Percentiles rank a stretch among this genome's conserved stretches.
phyloP scores from a whole-genome alignment of 2,888 invertebrate species.

The Hypomecis punctinalis region DNA sequence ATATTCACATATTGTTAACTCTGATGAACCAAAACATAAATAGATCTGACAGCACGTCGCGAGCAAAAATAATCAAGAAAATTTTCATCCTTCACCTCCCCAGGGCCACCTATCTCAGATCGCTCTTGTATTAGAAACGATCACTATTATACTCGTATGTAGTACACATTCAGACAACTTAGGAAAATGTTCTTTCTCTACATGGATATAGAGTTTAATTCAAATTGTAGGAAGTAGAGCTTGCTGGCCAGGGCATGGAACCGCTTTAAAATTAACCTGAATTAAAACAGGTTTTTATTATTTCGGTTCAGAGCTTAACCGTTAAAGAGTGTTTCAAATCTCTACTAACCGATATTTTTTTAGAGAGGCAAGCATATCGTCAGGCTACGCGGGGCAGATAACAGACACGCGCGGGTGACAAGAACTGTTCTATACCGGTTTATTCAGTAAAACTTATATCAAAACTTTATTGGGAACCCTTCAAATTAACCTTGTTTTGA shows the following conservation, averaged over 20 bases:
- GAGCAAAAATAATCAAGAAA: slow-evolving; percentile 22
- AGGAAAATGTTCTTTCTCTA: slow-evolving; percentile 19
- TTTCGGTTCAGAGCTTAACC: too few relatives aligned
- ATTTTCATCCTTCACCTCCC: slow-evolving; percentile 10
- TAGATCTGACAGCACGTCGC: slow-evolving; percentile 1
- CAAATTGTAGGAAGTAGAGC: slow-evolving; percentile 10
- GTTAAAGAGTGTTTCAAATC: too few relatives aligned
- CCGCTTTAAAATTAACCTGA: too few relatives aligned
- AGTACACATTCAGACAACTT: neutral
- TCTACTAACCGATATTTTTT: too few relatives aligned
- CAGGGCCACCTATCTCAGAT: slow-evolving; percentile 25
- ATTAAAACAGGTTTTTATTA: too few relatives aligned
- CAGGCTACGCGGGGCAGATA: too few relatives aligned
- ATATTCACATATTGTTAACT: neutral
- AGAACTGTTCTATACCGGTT: too few relatives aligned
- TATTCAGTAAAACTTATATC: too few relatives aligned
- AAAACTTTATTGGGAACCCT: too few relatives aligned
- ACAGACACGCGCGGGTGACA: too few relatives aligned
- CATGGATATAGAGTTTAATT: slow-evolving; percentile 6
- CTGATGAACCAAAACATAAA: neutral
- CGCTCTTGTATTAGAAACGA: slow-evolving; percentile 31
- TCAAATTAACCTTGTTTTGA: too few relatives aligned
- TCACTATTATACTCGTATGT: slow-evolving; percentile 7
- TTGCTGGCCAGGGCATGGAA: slow-evolving; percentile 15
- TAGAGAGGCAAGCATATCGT: too few relatives aligned